Evolutionary conservation across 2,888 invertebrate genomes (phyloP).

Genomic region (Nesidiocoris tenuis): DNA sequence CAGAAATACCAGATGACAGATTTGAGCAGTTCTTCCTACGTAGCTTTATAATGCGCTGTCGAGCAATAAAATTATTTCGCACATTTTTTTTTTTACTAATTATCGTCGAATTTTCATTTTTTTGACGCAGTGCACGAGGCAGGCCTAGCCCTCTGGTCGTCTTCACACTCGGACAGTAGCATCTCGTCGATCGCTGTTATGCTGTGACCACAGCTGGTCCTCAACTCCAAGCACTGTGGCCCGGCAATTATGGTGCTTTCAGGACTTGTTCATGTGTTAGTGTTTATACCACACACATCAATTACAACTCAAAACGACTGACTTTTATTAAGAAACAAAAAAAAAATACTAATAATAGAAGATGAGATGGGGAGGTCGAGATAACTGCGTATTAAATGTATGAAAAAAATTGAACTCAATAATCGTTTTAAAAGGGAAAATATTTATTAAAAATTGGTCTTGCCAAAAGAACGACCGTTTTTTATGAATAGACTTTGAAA

Average conservation of each 20-base stretch:
- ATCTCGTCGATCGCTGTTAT: conserved; percentile 48
- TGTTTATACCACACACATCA: conserved; percentile 43
- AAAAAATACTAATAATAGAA: conserved; percentile 11
- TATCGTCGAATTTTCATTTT: neutral
- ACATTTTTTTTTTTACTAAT: too few relatives aligned
- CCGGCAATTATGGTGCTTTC: conserved; percentile 49
- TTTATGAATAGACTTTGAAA: conserved; percentile 50
- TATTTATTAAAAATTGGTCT: conserved; percentile 50
- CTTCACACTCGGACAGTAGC: conserved; percentile 48
- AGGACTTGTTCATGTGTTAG: conserved; percentile 47
- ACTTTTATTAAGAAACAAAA: conserved; percentile 50
- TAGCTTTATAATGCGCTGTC: too few relatives aligned
- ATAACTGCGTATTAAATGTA: conserved; percentile 48
- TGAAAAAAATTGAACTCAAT: conserved; percentile 47
- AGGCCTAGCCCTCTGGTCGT: conserved; percentile 49
- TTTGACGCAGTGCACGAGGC: conserved; percentile 49
- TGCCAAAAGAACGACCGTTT: conserved; percentile 51
- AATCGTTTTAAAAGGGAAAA: conserved; percentile 46
- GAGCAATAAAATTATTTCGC: too few relatives aligned
- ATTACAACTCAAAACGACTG: conserved; percentile 50
- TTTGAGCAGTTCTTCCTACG: too few relatives aligned
- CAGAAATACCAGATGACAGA: too few relatives aligned
- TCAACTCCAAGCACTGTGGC: conserved; percentile 28
- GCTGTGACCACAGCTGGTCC: conserved; percentile 46
- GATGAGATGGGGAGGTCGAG: neutral